Evolutionary conservation across 2,888 invertebrate species (phyloP).

Genomic region (Atethmia centrago): DNA sequence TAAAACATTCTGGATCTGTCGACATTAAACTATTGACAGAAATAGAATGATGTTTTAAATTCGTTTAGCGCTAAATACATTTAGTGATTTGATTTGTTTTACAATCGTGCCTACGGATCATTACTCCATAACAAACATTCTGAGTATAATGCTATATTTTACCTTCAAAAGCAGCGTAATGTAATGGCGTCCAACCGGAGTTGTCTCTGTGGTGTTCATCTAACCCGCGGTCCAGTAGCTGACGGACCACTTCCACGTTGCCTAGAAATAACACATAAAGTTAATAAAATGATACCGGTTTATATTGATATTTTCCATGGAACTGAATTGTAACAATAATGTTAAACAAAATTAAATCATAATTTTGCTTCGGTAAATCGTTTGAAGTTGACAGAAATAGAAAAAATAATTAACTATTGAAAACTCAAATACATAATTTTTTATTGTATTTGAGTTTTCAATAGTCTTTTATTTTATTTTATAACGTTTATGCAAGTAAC

Average conservation of each 20-base stretch:
- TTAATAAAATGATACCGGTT: too few species aligned
- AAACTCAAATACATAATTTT: too few species aligned
- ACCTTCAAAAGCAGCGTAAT: slow-evolving; percentile 98
- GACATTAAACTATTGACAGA: too few species aligned
- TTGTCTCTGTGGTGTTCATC: slow-evolving; percentile 97
- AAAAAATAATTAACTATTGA: too few species aligned
- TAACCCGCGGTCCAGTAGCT: slow-evolving; percentile 96
- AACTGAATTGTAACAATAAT: background rate
- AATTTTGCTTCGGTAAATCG: background rate
- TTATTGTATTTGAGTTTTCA: background rate
- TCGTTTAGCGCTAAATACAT: too few species aligned
- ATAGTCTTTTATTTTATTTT: background rate
- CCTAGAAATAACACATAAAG: slow-evolving; percentile 75
- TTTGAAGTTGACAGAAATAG: background rate
- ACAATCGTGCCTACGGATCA: too few species aligned
- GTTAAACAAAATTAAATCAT: background rate
- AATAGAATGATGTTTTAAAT: too few species aligned
- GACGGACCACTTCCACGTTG: slow-evolving; percentile 96
- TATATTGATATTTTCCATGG: background rate
- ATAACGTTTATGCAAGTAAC: background rate
- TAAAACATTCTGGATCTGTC: too few species aligned
- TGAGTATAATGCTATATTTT: slow-evolving; percentile 4
- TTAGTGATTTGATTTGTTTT: too few species aligned
- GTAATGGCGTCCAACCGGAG: slow-evolving; percentile 99
- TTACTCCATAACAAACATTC: background rate